Base-by-base conservation (phyloP, 2,797 vertebrate genomes). In the Pseudochaenichthys georgianus region DNA sequence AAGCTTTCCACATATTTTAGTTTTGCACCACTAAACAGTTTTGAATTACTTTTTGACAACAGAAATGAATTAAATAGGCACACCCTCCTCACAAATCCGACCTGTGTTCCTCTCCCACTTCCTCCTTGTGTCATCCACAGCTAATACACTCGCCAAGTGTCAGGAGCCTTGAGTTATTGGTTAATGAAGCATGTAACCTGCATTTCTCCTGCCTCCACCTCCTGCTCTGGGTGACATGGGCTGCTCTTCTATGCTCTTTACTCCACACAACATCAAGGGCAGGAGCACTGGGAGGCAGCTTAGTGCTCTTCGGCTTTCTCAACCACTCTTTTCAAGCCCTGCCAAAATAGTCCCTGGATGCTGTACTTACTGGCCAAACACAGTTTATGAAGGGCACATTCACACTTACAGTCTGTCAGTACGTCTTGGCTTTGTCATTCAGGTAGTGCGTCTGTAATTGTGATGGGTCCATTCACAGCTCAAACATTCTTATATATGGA, bases 121-220 rank as follows among this genome's bases (percentile, higher is more conserved):
- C 65, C 61, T 81, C 23, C 52, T 64, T 59, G 59, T 79, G 70
- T 88, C 88, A 83, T 80, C 75, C 70, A 59, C 59, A 64, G 34
- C 79, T 83, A 87, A 87, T 92, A 84, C 87, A 88, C 80, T 85
- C 82, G 73, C 71, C 54, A 67, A 80, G 73, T 79, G 85, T 87
- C 78, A 69, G 73, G 73, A 70, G 79, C 77, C 64, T 61, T 60
- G 72, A 77, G 83, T 77, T 84, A 77, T 81, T 82, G 89, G 80
- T 86, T 92, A 92, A 93, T 90, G 86, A 91, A 90, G 83, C 86
- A 78, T 88, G 84, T 87, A 84, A 88, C 83, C 82, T 74, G 87
- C 71, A 72, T 89, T 85, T 82, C 77, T 82, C 59, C 82, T 75
- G 64, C 67, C 73, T 85, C 59, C 57, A 52, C 77, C 81, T 88